Base-by-base conservation (phyloP, 2,888 invertebrate species). In the Megastigmus dorsalis region DNA sequence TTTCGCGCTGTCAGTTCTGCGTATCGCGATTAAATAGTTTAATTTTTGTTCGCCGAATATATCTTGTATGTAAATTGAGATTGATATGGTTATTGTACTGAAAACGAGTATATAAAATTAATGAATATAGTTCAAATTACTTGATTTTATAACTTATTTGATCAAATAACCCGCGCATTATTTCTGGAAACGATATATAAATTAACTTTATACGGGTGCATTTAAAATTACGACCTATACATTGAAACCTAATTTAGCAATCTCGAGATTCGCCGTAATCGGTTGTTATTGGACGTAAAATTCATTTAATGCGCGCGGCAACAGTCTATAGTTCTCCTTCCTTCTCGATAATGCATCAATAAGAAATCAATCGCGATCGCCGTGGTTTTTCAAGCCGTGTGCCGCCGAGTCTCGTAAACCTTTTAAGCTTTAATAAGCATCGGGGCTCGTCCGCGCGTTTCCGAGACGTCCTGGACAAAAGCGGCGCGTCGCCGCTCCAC, bases 351-450 rank as follows among this genome's bases (percentile, higher is more conserved):
- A n/a, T n/a, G n/a, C n/a, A n/a, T 45, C n/a, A 30, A 15, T 15
- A 36, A 67, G 18, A 57, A 48, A 18, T n/a, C 15, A 15, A 45
- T 45, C 10, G n/a, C 28, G 6, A 30, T 43, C 30, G n/a, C n/a
- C 13, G 28, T n/a, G 3, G 43, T 74, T 74, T 68, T 74, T 74
- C 5, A 20, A 28, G 38, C 9, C 30, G n/a, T n/a, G n/a, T n/a
- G n/a, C n/a, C n/a, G n/a, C n/a, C n/a, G n/a, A n/a, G n/a, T 23
- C 43, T 69, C 36, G 30, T 69, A 69, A 65, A 59, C 63, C 65
- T 52, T 69, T 69, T 52, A 69, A 65, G 63, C 50, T 65, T 63
- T 38, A 59, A 59, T 74, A 69, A 63, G 48, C 43, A 59, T n/a
- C 48, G 9, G n/a, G n/a, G 10, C 45, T 71, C 30, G 41, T 38